Percentiles rank a stretch among this genome's conserved stretches.
Conservation (phyloP, 2,113 vertebrate genomes). For the Ammodytes marinus region DNA sequence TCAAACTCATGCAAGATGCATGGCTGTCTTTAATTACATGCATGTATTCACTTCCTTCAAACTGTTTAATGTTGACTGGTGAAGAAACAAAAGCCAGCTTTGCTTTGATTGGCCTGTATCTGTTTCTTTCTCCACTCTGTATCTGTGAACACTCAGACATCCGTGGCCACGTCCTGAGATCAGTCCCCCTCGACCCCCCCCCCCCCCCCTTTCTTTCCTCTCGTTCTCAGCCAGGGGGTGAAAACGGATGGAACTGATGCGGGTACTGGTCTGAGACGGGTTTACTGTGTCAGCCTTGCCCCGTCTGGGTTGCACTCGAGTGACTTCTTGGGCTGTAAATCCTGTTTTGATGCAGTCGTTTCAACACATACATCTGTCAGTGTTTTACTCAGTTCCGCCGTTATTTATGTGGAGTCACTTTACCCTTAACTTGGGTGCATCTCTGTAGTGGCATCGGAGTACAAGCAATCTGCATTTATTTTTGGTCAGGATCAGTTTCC, state of each 20-base stretch:
- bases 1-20: conserved; percentile 42
- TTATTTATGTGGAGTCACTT: conserved; percentile 49
- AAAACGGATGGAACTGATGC: conserved; percentile 36
- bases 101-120: conserved; percentile 51
- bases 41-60: conserved; percentile 17
- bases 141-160: conserved; percentile 26
- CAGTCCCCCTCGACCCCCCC: conserved; percentile 50
- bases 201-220: conserved; percentile 15
- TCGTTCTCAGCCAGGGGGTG: conserved; percentile 52
- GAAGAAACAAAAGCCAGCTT: conserved; percentile 37
- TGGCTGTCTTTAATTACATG: conserved; percentile 47
- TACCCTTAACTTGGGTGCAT: conserved; percentile 34
- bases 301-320: conserved; percentile 18
- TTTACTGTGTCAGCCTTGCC: conserved; percentile 34
- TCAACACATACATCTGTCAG: background rate
- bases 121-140: conserved; percentile 39
- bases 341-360: background rate
- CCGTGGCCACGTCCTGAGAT: conserved; percentile 42
- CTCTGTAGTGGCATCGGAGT: conserved; percentile 59
- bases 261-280: conserved; percentile 28
- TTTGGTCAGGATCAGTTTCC: conserved; percentile 78
- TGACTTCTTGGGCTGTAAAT: conserved; percentile 22
- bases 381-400: conserved; percentile 3
- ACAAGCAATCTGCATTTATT: conserved; percentile 76
- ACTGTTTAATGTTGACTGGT: conserved; percentile 30